phyloP scores from a whole-genome alignment of 2,113 vertebrate genomes.

The Alouatta palliata region DNA sequence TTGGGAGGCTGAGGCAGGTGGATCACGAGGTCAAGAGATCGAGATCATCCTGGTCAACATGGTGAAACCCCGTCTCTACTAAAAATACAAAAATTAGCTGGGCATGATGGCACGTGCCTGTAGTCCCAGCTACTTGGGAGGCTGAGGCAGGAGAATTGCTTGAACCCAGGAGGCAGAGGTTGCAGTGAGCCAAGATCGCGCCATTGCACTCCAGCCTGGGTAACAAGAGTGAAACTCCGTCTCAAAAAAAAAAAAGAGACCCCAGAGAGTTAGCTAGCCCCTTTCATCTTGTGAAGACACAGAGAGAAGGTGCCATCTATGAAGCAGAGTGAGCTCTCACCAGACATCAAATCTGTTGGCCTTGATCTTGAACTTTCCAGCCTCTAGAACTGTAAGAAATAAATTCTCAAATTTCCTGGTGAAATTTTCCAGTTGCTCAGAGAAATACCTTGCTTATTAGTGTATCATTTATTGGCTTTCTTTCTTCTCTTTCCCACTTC shows the following conservation, averaged over 20 bases:
- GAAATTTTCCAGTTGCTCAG: neutral
- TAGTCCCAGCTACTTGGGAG: no score
- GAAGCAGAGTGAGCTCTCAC: neutral
- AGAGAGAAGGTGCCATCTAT: neutral
- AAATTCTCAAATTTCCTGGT: neutral
- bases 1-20: no score
- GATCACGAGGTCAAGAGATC: no score
- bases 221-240: no score
- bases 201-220: no score
- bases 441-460: neutral
- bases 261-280: neutral
- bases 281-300: neutral
- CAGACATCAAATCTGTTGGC: neutral
- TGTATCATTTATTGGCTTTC: neutral
- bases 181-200: no score
- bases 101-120: no score
- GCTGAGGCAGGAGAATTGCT: no score
- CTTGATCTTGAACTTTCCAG: neutral
- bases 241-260: neutral
- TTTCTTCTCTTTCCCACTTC: neutral
- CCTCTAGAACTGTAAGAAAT: neutral
- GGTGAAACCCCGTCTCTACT: no score
- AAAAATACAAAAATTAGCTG: no score
- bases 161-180: no score
- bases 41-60: no score